Evolutionary conservation across 2,888 invertebrate genomes (phyloP), one percentile per base, ranked within the genome.

Genomic region (Neria commutata): DNA sequence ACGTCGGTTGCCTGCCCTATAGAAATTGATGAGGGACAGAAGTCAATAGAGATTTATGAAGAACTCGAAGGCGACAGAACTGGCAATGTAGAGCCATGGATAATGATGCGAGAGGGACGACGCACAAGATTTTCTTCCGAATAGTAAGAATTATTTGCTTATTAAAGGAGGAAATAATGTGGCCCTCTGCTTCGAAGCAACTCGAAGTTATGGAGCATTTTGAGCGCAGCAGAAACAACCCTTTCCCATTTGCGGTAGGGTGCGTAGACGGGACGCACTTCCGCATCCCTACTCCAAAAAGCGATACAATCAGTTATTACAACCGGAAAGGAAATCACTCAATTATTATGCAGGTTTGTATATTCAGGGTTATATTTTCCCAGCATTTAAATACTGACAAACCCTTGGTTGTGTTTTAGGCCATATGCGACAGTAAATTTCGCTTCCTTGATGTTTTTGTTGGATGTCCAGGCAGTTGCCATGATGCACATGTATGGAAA

Each of bases 201-300:
- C 23, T 29, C 21, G 25, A 16, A 34, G 50, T 25, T 17, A 53
- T 37, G 51, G 49, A 48, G 46, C 50, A 50, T 40, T 34, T 55
- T 42, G 24, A 53, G 34, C 33, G 48, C 34, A 48, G 40, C 19
- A 45, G 52, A 52, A 19, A 26, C 8, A 8, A 37, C 52, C 23
- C 37, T 5, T 53, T 57, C 25, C 37, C 52, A 10, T 52, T 37
- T 37, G 48, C 52, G 21, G 17, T 52, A 16, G 52, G 37, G 11
- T 57, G 52, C 34, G 19, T 56, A 19, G 56, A 56, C 29, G 56
- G 56, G 6, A 42, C 45, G 2, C 51, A 57, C 23, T 48, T 53
- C 17, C 23, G 48, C 14, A 58, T 53, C 11, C 26, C 40, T 17
- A 40, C 47, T 3, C 58, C 54, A 14, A 49, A 33, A 23, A 47